Conservation (phyloP, 2,113 vertebrate species). For the Etheostoma cragini region DNA sequence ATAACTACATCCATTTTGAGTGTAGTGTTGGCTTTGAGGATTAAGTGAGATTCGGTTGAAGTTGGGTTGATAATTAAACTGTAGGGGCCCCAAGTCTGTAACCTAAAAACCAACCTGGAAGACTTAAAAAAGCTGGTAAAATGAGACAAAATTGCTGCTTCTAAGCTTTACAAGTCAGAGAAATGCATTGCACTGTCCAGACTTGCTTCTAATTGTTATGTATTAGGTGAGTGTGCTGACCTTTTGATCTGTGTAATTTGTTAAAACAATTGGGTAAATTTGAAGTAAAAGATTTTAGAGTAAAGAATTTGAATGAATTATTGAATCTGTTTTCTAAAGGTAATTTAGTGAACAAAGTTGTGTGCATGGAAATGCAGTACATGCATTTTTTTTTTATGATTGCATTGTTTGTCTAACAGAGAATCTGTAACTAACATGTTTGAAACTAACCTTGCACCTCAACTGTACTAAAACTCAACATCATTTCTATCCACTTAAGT, state of each 20-base stretch:
- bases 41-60: neutral
- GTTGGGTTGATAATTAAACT: neutral
- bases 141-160: neutral
- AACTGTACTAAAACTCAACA: slow-evolving; percentile 21
- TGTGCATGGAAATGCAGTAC: neutral
- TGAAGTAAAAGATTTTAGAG: neutral
- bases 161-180: neutral
- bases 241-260: neutral
- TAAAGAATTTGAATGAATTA: neutral
- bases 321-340: neutral
- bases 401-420: neutral
- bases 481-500: slow-evolving; percentile 15
- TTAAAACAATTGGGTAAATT: neutral
- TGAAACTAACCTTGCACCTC: slow-evolving; percentile 14
- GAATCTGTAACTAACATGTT: slow-evolving; percentile 40
- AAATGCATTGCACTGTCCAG: neutral
- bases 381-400: neutral
- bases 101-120: neutral
- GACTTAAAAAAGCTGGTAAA: slow-evolving; percentile 41
- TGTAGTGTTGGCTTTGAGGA: neutral
- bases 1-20: neutral
- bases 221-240: no score
- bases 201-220: neutral
- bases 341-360: neutral
- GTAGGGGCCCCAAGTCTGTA: neutral